phyloP scores from a whole-genome alignment of 2,797 vertebrate species.

The Carcharodon carcharias region DNA sequence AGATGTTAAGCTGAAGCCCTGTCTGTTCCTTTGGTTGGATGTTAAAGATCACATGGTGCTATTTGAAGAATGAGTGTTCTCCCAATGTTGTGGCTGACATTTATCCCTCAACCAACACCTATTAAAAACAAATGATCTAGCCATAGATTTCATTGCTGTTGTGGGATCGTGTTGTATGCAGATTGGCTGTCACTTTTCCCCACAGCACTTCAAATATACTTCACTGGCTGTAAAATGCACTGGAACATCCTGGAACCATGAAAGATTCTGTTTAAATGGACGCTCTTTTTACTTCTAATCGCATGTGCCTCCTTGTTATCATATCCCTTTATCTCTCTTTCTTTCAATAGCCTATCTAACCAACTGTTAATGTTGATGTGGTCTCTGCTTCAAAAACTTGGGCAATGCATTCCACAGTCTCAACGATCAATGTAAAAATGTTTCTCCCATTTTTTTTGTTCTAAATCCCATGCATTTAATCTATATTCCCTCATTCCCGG shows the following conservation, averaged over 20 bases:
- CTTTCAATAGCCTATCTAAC: background rate
- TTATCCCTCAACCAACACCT: background rate
- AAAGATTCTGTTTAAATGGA: background rate
- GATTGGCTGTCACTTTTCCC: background rate
- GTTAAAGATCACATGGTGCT: background rate
- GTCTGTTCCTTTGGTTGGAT: background rate
- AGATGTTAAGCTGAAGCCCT: background rate
- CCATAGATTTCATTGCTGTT: background rate
- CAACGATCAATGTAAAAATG: background rate
- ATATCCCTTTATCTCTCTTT: background rate
- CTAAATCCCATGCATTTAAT: background rate
- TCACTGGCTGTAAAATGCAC: background rate
- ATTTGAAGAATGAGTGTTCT: background rate
- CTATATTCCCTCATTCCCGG: background rate
- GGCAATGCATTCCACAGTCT: background rate
- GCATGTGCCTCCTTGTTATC: background rate
- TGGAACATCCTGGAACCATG: background rate
- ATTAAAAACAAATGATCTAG: background rate
- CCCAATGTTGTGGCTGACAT: background rate
- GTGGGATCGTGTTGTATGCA: background rate
- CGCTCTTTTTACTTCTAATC: background rate
- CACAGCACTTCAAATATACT: background rate
- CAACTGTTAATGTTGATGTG: background rate
- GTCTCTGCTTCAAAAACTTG: background rate
- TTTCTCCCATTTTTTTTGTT: background rate